Percentiles rank a stretch among this genome's conserved stretches.
phyloP scores from a whole-genome alignment of 2,113 vertebrate genomes.

The Amia ocellicauda region DNA sequence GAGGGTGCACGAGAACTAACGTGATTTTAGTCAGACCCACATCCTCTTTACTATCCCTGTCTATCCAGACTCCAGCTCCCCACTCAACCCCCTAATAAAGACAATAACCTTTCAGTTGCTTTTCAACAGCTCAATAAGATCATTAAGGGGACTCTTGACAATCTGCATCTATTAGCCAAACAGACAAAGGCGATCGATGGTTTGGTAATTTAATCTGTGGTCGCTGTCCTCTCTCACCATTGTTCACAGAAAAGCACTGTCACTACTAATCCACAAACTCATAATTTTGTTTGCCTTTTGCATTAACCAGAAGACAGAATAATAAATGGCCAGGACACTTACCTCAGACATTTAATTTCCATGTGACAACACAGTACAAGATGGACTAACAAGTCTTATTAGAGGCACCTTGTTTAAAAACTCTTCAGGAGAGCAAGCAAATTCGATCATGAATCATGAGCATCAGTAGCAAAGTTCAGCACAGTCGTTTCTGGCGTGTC shows the following conservation, averaged over 20 bases:
- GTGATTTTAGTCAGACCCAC: no score
- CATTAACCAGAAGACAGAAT: neutral
- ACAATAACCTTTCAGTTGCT: neutral
- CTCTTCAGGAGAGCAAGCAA: no score
- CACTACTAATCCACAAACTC: neutral
- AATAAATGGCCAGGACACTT: neutral
- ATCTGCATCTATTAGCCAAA: neutral
- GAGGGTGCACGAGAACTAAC: no score
- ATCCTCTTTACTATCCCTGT: no score
- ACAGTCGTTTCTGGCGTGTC: no score
- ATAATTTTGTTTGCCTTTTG: neutral
- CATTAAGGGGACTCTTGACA: neutral
- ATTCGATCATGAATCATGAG: no score
- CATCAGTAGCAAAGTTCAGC: no score
- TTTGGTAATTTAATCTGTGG: conserved; percentile 1
- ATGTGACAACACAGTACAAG: neutral
- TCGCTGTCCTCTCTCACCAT: neutral
- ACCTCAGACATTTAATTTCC: neutral
- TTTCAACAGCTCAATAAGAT: neutral
- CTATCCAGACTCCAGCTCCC: no score
- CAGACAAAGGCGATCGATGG: neutral
- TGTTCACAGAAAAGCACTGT: neutral
- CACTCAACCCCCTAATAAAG: neutral
- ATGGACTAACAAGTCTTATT: neutral
- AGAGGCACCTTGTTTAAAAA: no score